Conservation (phyloP, 2,888 invertebrate genomes). For the Drosophila conformis region DNA sequence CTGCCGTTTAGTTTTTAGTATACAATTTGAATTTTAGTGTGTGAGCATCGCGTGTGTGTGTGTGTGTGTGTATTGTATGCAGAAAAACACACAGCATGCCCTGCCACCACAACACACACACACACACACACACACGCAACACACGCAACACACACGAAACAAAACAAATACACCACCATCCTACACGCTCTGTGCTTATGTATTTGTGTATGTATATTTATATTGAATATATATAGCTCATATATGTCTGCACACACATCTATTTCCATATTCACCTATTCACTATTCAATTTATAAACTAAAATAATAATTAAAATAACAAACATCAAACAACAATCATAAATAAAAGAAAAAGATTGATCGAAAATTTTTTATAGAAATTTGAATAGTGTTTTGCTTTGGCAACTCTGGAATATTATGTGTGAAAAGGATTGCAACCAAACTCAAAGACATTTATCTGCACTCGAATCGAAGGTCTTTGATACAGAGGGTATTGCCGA, state of each 20-base stretch:
- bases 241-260: constrained; percentile 32
- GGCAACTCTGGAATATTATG: not conserved
- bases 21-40: constrained; percentile 61
- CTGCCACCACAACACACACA: constrained; percentile 12
- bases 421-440: not conserved
- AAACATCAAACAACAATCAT: constrained; percentile 38
- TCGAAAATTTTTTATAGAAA: constrained; percentile 25
- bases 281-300: constrained; percentile 44
- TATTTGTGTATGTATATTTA: constrained; percentile 52
- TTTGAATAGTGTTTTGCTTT: not conserved
- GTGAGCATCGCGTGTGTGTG: constrained; percentile 10
- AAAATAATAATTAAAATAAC: constrained; percentile 41
- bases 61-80: not conserved
- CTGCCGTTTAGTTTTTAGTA: constrained; percentile 77
- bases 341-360: constrained; percentile 39
- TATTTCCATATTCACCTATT: constrained; percentile 38
- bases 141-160: constrained; percentile 11
- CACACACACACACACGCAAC: constrained; percentile 6
- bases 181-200: constrained; percentile 28
- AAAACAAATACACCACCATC: constrained; percentile 8
- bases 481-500: not conserved
- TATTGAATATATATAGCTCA: constrained; percentile 51
- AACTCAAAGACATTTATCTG: not conserved
- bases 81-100: constrained; percentile 4
- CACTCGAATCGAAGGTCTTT: not conserved